Conservation (phyloP, 1,140 invertebrate genomes). For the Drosophila orosa region DNA sequence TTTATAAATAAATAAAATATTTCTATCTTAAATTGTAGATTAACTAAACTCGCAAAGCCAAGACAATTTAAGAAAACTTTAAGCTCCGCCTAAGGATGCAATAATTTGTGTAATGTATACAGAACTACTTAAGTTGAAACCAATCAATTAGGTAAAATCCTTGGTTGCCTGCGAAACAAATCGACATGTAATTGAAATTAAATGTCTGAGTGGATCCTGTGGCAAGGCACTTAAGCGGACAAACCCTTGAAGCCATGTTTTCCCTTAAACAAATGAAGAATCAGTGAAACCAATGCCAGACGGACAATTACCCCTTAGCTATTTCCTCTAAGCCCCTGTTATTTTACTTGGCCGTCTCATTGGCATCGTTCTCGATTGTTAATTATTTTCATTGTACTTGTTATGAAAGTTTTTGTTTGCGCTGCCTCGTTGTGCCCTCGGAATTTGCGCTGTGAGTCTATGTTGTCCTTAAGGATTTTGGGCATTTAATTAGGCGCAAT, state of each 20-base stretch:
- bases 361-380: conserved; percentile 71
- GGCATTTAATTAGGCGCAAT: conserved; percentile 82
- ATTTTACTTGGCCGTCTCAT: conserved; percentile 35
- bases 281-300: conserved; percentile 18
- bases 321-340: neutral
- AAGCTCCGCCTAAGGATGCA: neutral
- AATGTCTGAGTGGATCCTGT: conserved; percentile 32
- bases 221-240: conserved; percentile 9
- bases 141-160: conserved; percentile 26
- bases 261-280: conserved; percentile 21
- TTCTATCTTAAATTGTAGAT: neutral
- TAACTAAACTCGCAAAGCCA: neutral
- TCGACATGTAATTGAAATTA: conserved; percentile 70
- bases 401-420: conserved; percentile 64
- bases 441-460: conserved; percentile 12
- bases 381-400: conserved; percentile 80
- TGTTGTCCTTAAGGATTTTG: conserved; percentile 76
- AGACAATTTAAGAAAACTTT: neutral
- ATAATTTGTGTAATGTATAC: neutral
- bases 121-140: neutral
- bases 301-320: conserved; percentile 26
- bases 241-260: conserved; percentile 32
- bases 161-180: conserved; percentile 31
- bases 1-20: neutral
- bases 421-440: neutral